Evolutionary conservation across 2,113 vertebrate species (phyloP).

Genomic region (Pseudorectes ferrugineus): DNA sequence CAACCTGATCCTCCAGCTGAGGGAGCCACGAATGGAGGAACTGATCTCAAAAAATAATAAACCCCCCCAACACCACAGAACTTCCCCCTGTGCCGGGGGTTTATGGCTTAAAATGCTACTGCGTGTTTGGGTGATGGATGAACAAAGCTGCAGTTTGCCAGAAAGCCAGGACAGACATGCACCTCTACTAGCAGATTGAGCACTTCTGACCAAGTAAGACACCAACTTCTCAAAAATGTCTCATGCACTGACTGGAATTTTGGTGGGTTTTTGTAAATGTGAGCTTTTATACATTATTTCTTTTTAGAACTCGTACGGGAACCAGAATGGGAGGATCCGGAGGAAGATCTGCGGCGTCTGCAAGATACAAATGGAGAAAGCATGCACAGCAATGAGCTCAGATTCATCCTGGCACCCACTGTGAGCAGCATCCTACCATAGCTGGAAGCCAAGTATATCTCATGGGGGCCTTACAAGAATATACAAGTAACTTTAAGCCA

Average conservation of each 20-base stretch:
- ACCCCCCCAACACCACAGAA: background rate
- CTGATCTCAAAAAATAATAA: background rate
- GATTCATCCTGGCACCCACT: background rate
- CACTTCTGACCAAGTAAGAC: slow-evolving; percentile 79
- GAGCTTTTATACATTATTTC: slow-evolving; percentile 84
- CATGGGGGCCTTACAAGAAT: background rate
- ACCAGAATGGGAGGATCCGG: slow-evolving; percentile 96
- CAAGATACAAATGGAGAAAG: slow-evolving; percentile 78
- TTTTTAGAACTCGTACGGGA: slow-evolving; percentile 95
- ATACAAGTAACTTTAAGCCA: background rate
- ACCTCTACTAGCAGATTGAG: slow-evolving; percentile 76
- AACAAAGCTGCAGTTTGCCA: slow-evolving; percentile 73
- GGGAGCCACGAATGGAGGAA: background rate
- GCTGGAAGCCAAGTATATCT: slow-evolving; percentile 35
- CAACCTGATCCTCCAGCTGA: background rate
- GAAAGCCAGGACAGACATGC: slow-evolving; percentile 79
- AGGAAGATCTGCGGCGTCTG: slow-evolving; percentile 89
- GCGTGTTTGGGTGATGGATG: slow-evolving; percentile 63
- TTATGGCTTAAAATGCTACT: slow-evolving; percentile 84
- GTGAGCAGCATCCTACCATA: slow-evolving; percentile 24
- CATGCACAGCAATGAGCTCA: slow-evolving; percentile 60
- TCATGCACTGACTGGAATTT: slow-evolving; percentile 75
- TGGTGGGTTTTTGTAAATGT: slow-evolving; percentile 26
- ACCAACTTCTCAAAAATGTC: slow-evolving; percentile 76
- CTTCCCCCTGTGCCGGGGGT: slow-evolving; percentile 4